Evolutionary conservation across 2,113 vertebrate genomes (phyloP).

Genomic region (Ochotona princeps): DNA sequence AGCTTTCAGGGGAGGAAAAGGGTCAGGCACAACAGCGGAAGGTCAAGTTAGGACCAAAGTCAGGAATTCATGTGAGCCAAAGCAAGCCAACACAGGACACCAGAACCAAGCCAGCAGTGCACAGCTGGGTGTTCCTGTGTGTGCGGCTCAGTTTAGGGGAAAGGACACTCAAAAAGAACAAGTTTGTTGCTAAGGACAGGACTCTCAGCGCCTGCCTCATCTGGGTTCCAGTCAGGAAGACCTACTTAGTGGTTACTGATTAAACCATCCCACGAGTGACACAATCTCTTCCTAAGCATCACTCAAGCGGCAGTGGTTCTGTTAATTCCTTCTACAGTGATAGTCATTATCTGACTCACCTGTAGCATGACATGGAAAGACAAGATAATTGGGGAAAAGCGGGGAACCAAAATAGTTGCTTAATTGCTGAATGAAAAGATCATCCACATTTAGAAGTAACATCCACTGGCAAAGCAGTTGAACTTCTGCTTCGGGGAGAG

Average conservation of each 20-base stretch:
- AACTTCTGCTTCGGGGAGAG: conserved; percentile 28
- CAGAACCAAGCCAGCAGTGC: neutral
- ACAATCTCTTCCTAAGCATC: conserved; percentile 62
- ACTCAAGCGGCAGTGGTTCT: conserved; percentile 62
- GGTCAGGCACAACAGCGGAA: neutral
- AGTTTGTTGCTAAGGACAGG: neutral
- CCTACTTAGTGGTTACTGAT: conserved; percentile 51
- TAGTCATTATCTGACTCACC: conserved; percentile 77
- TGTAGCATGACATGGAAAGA: conserved; percentile 74
- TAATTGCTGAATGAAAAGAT: conserved; percentile 76
- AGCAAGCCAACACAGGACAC: neutral
- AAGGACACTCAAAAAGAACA: neutral
- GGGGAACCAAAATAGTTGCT: conserved; percentile 77
- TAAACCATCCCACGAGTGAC: conserved; percentile 59
- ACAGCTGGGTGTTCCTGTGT: neutral
- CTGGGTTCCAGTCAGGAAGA: conserved; percentile 46
- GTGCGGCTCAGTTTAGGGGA: conserved; percentile 18
- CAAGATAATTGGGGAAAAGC: conserved; percentile 78
- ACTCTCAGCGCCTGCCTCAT: conserved; percentile 9
- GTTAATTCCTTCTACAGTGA: conserved; percentile 70
- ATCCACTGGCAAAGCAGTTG: conserved; percentile 53
- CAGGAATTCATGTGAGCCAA: neutral
- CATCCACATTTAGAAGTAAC: conserved; percentile 65
- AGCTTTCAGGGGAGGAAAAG: neutral
- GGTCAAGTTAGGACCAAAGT: neutral